Conservation (phyloP, 2,797 vertebrate species). For the Smutsia temminckii region DNA sequence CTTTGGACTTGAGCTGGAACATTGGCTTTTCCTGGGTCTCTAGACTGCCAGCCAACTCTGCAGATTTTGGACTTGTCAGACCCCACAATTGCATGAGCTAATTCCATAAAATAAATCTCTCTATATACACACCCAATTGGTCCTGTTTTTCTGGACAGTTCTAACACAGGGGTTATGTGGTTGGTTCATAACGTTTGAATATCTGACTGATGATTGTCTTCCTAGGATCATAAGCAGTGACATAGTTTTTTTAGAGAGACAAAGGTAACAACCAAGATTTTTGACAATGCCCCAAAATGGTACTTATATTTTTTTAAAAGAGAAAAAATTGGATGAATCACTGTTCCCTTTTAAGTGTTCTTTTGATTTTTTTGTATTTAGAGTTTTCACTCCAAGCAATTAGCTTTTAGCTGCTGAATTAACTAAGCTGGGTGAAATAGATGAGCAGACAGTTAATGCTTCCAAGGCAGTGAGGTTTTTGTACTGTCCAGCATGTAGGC, state of each 20-base stretch:
- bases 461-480: background rate
- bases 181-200: background rate
- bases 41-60: background rate
- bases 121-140: background rate
- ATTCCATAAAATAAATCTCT: background rate
- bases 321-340: background rate
- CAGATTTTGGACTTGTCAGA: background rate
- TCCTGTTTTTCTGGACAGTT: background rate
- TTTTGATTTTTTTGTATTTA: background rate
- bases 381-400: background rate
- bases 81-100: background rate
- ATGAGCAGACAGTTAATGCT: background rate
- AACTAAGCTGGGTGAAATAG: background rate
- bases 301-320: background rate
- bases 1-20: background rate
- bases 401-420: background rate
- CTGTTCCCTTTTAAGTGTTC: background rate
- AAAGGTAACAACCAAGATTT: background rate
- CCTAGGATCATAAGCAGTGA: background rate
- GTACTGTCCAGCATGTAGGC: background rate
- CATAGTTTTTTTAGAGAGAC: background rate
- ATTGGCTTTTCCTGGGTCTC: background rate
- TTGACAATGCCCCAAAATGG: background rate
- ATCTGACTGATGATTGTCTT: background rate
- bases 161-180: background rate